Evolutionary conservation across 1,140 invertebrate genomes (phyloP), one percentile per base, ranked within the genome.

Genomic region (Brachionus manjavacas): DNA sequence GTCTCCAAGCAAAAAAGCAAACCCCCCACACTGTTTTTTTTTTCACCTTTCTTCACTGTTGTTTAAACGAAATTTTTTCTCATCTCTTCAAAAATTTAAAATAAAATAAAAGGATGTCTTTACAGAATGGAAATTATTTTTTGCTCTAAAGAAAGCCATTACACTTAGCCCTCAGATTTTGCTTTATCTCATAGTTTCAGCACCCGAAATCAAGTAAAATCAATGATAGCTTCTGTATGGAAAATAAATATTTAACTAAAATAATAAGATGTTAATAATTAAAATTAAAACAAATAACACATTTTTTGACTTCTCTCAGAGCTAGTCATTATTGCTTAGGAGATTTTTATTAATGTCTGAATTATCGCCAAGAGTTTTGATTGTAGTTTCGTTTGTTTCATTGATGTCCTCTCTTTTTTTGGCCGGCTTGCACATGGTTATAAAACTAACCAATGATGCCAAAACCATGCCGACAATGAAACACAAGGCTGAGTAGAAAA

Each of bases 401-500:
- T 76, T 76, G 11, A 14, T 49, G 35, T 60, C 52, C 35, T 68
- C 20, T 49, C 16, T 11, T 81, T 43, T 52, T 64, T 68, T 43
- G 20, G 12, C 16, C 20, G 35, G 41, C 7, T 49, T 49, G 12
- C 49, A 43, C 25, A 81, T 64, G 14, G 25, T 64, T 28, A 52
- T 28, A 64, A 81, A 81, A 28, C 79, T 81, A 43, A 68, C 79
- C 12, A 60, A 28, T 12, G 25, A 43, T 64, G 79, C 20, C 20
- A 81, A 81, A 23, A 81, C 31, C 28, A 23, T 23, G 12, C 79
- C 79, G 25, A 81, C n/a, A 35, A 81, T 43, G 16, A 81, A 81
- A 16, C 79, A 81, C 20, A 39, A 25, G 20, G 20, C 79, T 14
- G 79, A 81, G 23, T 16, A 81, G 25, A 14, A 81, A 7, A 60